A percentile compares a stretch with the other conserved stretches of the same genome.
phyloP scores from a whole-genome alignment of 2,113 vertebrate genomes.

The Tretioscincus oriximinensis region DNA sequence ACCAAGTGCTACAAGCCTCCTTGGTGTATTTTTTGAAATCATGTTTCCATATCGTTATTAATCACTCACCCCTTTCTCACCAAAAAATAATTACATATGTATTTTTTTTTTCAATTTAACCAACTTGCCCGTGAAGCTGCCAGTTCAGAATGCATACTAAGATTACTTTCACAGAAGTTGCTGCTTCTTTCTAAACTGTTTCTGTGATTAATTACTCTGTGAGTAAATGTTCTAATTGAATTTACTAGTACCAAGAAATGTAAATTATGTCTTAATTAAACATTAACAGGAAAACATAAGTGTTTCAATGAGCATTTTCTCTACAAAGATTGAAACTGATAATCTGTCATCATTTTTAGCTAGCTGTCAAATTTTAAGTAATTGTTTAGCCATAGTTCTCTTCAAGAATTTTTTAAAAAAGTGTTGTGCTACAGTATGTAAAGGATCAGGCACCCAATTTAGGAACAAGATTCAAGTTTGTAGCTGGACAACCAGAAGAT shows the following conservation, averaged over 20 bases:
- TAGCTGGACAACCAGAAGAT: background rate
- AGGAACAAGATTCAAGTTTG: background rate
- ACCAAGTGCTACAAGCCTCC: too few species aligned
- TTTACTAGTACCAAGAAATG: constrained; percentile 53
- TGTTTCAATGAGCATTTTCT: constrained; percentile 3
- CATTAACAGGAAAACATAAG: constrained; percentile 27
- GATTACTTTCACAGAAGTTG: constrained; percentile 57
- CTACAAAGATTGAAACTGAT: background rate
- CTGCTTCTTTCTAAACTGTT: constrained; percentile 62
- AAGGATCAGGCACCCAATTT: background rate
- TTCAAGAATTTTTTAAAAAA: background rate
- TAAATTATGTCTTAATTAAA: constrained; percentile 41
- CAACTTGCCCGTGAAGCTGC: constrained; percentile 33
- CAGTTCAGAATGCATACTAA: constrained; percentile 33
- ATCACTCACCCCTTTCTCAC: background rate
- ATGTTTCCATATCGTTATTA: background rate
- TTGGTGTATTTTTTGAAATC: too few species aligned
- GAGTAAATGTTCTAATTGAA: constrained; percentile 38
- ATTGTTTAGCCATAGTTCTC: background rate
- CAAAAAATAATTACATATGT: too few species aligned
- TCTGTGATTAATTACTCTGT: constrained; percentile 48
- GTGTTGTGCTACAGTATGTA: background rate
- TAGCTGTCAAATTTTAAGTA: background rate
- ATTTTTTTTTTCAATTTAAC: too few species aligned
- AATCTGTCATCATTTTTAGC: background rate